phyloP scores from a whole-genome alignment of 2,113 vertebrate species.

The Hoplias malabaricus region DNA sequence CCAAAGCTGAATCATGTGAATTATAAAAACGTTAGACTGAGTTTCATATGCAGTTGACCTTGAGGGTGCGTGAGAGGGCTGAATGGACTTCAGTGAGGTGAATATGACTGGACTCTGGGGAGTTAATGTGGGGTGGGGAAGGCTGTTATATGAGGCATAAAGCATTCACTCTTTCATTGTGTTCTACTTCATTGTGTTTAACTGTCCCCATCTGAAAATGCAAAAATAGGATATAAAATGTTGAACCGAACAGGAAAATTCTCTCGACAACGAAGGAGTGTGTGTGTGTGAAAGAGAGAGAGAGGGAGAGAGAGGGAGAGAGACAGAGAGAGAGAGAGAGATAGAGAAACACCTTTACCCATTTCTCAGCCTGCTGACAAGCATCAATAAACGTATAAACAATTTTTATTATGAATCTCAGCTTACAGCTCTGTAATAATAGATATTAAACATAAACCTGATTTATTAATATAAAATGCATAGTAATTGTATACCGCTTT shows the following conservation, averaged over 20 bases:
- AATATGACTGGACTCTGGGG: background rate
- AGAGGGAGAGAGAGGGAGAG: too few relatives aligned
- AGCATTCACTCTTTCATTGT: slow-evolving; percentile 65
- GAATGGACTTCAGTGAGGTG: background rate
- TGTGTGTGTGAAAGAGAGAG: background rate
- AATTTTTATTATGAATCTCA: too few relatives aligned
- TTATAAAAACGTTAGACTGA: too few relatives aligned
- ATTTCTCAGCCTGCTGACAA: too few relatives aligned
- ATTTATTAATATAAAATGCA: background rate
- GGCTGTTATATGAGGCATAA: background rate
- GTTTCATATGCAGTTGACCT: too few relatives aligned
- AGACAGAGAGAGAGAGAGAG: too few relatives aligned
- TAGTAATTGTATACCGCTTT: too few relatives aligned
- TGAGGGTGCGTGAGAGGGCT: background rate
- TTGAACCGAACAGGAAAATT: slow-evolving; percentile 68
- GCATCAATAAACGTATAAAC: too few relatives aligned
- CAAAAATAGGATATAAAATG: slow-evolving; percentile 69
- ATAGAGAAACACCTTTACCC: too few relatives aligned
- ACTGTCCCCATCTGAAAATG: slow-evolving; percentile 59
- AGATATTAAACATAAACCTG: too few relatives aligned
- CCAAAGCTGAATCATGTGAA: too few relatives aligned
- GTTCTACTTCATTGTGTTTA: slow-evolving; percentile 73
- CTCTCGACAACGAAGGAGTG: slow-evolving; percentile 71
- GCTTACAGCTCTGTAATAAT: too few relatives aligned
- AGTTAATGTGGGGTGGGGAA: background rate